Conservation (phyloP, 92 coral and sea anemone species). For the Parazoanthus darwini region DNA sequence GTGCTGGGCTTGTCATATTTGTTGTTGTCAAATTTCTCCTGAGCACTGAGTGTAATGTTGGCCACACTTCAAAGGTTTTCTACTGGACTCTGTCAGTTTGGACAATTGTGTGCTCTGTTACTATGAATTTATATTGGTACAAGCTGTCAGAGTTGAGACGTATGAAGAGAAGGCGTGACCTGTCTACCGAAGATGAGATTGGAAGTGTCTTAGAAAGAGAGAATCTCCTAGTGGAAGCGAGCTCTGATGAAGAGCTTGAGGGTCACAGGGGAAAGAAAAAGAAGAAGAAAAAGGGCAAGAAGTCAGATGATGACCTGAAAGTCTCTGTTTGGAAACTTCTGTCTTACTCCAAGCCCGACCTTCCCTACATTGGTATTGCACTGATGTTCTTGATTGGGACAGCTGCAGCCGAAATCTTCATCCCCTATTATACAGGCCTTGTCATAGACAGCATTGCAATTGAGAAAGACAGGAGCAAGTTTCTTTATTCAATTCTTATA, state of each 20-base stretch:
- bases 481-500: constrained; percentile 63
- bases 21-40: constrained; percentile 74
- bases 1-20: constrained; percentile 60
- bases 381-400: constrained; percentile 75
- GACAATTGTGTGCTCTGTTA: constrained; percentile 54
- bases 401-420: constrained; percentile 91
- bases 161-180: constrained; percentile 11
- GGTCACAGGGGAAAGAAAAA: constrained; percentile 5
- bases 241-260: constrained; percentile 39
- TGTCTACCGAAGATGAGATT: constrained; percentile 76
- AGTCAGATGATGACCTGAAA: constrained; percentile 32
- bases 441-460: constrained; percentile 98
- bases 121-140: constrained; percentile 67
- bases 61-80: constrained; percentile 57
- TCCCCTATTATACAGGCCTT: constrained; percentile 91
- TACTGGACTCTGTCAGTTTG: constrained; percentile 78
- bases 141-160: constrained; percentile 54
- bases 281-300: constrained; percentile 27
- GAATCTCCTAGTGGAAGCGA: constrained; percentile 41
- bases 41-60: constrained; percentile 78
- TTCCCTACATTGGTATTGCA: constrained; percentile 71
- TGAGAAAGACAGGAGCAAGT: constrained; percentile 71
- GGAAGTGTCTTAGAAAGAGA: constrained; percentile 79
- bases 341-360: constrained; percentile 87
- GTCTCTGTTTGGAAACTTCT: constrained; percentile 71